Base-by-base conservation (phyloP, 92 coral and sea anemone species). In the Epizoanthus rinbou region DNA sequence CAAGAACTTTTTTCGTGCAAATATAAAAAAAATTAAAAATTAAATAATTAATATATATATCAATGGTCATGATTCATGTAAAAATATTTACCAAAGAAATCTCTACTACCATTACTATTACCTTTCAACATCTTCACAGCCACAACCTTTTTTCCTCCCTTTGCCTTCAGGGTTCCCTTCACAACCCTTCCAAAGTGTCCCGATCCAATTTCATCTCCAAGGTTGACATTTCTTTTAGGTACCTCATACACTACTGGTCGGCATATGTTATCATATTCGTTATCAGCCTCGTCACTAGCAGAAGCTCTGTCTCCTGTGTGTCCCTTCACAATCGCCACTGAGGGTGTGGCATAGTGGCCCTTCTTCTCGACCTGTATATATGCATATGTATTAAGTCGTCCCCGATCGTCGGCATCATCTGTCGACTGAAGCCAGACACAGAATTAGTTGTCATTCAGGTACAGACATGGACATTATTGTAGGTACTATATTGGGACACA, bases 101-200 rank as follows among this genome's bases (percentile, higher is more conserved):
- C 7, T 13, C 9, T 2, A 13, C 14, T 50, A 9, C 54, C 54
- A 50, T 3, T 50, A 9, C 14, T 10, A 50, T 35, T 39, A 94
- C 97, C 97, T 90, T 87, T 92, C 52, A 96, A 75, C 99, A 96
- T 96, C 76, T 96, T 96, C 11, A 96, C 94, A 3, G 99, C 99
- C 33, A 96, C 98, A 76, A 82, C 82, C 62, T 76, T 89, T 22
- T 69, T 83, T 45, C 92, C 98, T 67, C 73, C 74, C 31, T 79
- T 86, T 0, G 94, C 79, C 85, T 91, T 88, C 39, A 96, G 73
- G 25, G 76, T 75, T 15, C 91, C 99, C 84, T 89, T 96, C 82
- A 89, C 75, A 52, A 96, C 99, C 70, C 86, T 84, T 10, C 99
- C 99, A 92, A 96, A 96, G 76, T 94, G 93, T 9, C 99, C 99